Base-by-base conservation (phyloP, 2,888 invertebrate genomes). In the Metallyticus violacea region DNA sequence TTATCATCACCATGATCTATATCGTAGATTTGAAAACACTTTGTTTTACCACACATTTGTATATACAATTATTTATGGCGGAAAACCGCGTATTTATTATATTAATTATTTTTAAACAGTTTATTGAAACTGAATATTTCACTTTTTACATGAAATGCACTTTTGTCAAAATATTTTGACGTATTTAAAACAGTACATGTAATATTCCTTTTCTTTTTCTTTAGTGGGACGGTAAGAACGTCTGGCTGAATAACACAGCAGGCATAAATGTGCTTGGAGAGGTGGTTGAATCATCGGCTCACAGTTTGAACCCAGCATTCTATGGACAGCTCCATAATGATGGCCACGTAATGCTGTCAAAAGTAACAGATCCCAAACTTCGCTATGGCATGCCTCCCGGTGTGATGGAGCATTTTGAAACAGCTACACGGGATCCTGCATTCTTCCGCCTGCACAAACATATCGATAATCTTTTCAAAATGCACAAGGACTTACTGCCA, bases 341-440 rank as follows among this genome's bases (percentile, higher is more conserved):
- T 78, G 89, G 89, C 7, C 94, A 94, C 90, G 91, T 93, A 85
- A 92, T 95, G 79, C 92, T 96, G 82, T 95, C 95, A 30, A 89
- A 89, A 28, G 89, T 90, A 79, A 89, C 90, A 28, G 91, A 91
- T 85, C 91, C 90, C 27, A 88, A 90, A 81, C 90, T 89, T 81
- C 89, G 90, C 86, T 90, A 89, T 88, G 89, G 89, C 85, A 89
- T 90, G 29, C 89, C 89, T 29, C 90, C 90, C 29, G 90, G 90
- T 81, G 90, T 90, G 2, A 90, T 91, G 90, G 90, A 88, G 27
- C 90, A 90, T 85, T 89, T 90, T 26, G 90, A 90, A 80, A 90
- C 91, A 25, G 90, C 90, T 26, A 90, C 90, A 81, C 88, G 90
- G 6, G 91, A 91, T 88, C 90, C 91, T 6, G 89, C 90, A 29